Base-by-base conservation (phyloP, 2,888 invertebrate genomes). In the Arenicola marina region DNA sequence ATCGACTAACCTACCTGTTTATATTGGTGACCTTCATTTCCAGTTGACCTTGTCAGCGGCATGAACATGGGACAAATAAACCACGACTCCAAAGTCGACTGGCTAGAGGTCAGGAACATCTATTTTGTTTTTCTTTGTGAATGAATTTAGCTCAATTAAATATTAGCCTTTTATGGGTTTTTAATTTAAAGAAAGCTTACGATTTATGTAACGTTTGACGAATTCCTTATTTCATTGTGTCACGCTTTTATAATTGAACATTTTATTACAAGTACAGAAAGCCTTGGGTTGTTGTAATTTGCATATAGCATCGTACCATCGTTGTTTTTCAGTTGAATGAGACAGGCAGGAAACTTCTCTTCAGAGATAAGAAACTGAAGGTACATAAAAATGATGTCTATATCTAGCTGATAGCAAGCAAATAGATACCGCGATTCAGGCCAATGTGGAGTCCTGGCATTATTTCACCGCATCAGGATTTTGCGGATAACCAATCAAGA, bases 41-140 rank as follows among this genome's bases (percentile, higher is more conserved):
- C 79, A 87, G 87, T 88, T 70, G 88, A 89, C 75, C 77, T 89
- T 51, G 75, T 85, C 7, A 85, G 79, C 69, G 87, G 86, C 15
- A 76, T 88, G 51, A 89, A 89, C 72, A 83, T 92, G 48, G 89
- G 89, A 0, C 93, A 94, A 78, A 89, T 97, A 71, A 89, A 88
- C 78, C 96, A 99, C 80, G 95, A 95, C 77, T 90, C 93, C 0
- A 92, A 95, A 76, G 91, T 98, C 33, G 97, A 98, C 83, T 99
- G 98, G 98, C 85, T 99, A 43, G 98, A 98, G 82, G 84, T 82
- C 61, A 63, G 67, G 33, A 38, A 15, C 18, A 38, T 11, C 38
- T 38, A 38, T 38, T 38, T 15, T 15, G 18, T 38, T 38, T 15
- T 38, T 38, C 11, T 38, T 38, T 38, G 38, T 38, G 11, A 38